These are phyloP conservation scores for Drosophila merina DNA, from an alignment of 2,888 invertebrate species.

Conservation along the genomic window DNA sequence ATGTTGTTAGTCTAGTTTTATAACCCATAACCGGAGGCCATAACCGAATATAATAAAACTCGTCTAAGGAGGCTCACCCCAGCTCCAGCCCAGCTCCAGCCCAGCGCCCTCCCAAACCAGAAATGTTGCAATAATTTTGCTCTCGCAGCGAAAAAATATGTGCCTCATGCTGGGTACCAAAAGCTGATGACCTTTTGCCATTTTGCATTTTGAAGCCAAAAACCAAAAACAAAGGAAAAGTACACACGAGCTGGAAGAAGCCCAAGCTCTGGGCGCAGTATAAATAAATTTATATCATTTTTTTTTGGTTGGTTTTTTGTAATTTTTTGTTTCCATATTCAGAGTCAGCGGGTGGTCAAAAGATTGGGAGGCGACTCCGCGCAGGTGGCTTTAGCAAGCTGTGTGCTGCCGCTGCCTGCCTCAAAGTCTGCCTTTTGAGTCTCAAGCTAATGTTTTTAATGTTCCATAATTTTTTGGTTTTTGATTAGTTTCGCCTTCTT, in stretches of 20 bases:
- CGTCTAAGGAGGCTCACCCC: constrained; percentile 4
- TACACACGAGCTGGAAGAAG: constrained; percentile 31
- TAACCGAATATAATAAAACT: constrained; percentile 31
- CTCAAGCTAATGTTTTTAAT: constrained; percentile 71
- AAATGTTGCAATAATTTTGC: constrained; percentile 40
- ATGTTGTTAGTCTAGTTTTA: constrained; percentile 32
- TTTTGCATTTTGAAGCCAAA: constrained; percentile 51
- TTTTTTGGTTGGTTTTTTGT: constrained; percentile 26
- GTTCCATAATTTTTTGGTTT: constrained; percentile 67
- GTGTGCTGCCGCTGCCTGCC: constrained; percentile 7
- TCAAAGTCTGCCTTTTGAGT: constrained; percentile 48
- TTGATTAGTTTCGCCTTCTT: constrained; percentile 21
- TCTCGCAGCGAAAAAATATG: constrained; percentile 31
- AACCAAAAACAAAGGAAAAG: constrained; percentile 12
- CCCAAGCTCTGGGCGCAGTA: constrained; percentile 52
- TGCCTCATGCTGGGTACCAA: constrained; percentile 63
- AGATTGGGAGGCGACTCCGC: constrained; percentile 27
- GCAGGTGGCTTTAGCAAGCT: constrained; percentile 65
- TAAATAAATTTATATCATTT: constrained; percentile 73
- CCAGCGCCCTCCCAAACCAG: constrained; percentile 26
- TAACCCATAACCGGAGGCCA: constrained; percentile 33
- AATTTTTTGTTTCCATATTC: constrained; percentile 31
- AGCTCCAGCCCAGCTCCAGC: neutral
- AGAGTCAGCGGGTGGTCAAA: constrained; percentile 64
- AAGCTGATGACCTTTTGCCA: constrained; percentile 70